A percentile compares a stretch with the other conserved stretches of the same genome.
phyloP scores from a whole-genome alignment of 1,140 invertebrate species.

The Riptortus pedestris region DNA sequence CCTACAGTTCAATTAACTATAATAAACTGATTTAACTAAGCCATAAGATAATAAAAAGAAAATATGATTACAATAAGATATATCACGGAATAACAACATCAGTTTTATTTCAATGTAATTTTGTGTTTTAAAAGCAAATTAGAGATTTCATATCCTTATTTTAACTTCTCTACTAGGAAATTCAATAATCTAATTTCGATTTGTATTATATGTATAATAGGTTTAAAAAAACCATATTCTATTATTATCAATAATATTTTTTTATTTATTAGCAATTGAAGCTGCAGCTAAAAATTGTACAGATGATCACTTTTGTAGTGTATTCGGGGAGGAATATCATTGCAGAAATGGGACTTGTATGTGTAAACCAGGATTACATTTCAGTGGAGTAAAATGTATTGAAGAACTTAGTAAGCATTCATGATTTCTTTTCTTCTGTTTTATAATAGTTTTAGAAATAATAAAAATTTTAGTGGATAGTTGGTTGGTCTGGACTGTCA shows the following conservation, averaged over 20 bases:
- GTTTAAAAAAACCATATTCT: background rate
- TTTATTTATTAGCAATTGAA: background rate
- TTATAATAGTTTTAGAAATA: background rate
- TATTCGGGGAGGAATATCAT: background rate
- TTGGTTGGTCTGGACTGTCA: background rate
- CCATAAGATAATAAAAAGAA: too few relatives aligned
- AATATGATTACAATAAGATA: too few relatives aligned
- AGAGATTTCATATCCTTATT: background rate
- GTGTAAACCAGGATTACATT: background rate
- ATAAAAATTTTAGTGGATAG: background rate
- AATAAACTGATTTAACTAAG: too few relatives aligned
- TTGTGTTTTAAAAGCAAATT: too few relatives aligned
- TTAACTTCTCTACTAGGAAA: background rate
- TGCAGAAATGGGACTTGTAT: background rate
- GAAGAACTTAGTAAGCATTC: background rate
- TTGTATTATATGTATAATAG: background rate
- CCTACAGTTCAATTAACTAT: too few relatives aligned
- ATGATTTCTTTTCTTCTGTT: background rate
- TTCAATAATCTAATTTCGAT: background rate
- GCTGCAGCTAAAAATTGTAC: background rate
- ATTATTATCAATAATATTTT: background rate
- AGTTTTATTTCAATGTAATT: too few relatives aligned
- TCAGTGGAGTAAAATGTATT: background rate
- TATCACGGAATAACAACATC: too few relatives aligned
- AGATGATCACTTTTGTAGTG: background rate